Percentiles rank a stretch among this genome's conserved stretches.
Evolutionary conservation across 2,113 vertebrate genomes (phyloP).

Genomic region (Puffinus mauretanicus): DNA sequence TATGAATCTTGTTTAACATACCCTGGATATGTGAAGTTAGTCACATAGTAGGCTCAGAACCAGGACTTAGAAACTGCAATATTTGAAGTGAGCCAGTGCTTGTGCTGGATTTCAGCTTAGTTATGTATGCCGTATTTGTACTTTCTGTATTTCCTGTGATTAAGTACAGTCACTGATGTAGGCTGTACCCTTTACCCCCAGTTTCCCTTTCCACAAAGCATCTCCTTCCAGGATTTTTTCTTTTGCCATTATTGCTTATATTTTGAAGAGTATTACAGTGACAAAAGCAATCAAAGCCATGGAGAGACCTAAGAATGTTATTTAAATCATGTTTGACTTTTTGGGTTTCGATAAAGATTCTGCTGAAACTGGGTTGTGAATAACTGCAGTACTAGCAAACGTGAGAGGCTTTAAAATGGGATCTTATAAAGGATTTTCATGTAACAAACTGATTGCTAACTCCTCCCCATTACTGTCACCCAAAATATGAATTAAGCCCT

Average conservation of each 20-base stretch:
- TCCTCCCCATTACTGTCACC: background rate
- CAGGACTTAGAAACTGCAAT: background rate
- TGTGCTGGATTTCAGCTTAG: background rate
- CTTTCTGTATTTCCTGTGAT: background rate
- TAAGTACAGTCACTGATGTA: background rate
- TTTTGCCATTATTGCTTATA: background rate
- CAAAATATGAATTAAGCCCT: background rate
- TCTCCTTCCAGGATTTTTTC: background rate
- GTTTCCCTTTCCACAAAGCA: background rate
- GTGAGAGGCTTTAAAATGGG: background rate
- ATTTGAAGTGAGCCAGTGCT: background rate
- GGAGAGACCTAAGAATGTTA: background rate
- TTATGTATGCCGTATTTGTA: background rate
- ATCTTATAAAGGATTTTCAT: background rate
- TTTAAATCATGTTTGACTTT: background rate
- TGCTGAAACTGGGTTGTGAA: background rate
- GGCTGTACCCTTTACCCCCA: background rate
- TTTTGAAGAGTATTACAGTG: background rate
- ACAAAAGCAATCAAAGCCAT: background rate
- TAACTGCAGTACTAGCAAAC: background rate
- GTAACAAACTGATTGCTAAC: background rate
- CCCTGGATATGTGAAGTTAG: constrained; percentile 6
- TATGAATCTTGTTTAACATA: constrained; percentile 13
- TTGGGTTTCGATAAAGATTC: background rate
- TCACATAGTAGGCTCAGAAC: background rate